Evolutionary conservation across 1,140 invertebrate species (phyloP), one percentile per base, ranked within the genome.

Genomic region (Asobara japonica): DNA sequence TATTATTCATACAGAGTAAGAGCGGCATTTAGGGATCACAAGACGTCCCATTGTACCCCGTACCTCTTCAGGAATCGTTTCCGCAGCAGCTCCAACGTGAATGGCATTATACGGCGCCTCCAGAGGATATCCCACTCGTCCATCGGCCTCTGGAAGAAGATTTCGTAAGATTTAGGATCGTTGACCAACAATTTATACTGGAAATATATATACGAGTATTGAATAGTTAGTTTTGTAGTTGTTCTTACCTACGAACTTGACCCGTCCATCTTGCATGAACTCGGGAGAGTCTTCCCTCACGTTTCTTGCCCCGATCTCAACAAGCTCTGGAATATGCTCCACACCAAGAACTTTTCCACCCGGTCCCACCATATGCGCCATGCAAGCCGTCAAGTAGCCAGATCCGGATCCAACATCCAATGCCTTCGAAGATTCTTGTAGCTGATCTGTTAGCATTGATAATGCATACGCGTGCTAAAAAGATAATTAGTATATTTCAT

Each of bases 351-450:
- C 91, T 76, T 83, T 86, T 8, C 93, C 93, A 13, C 61, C 80
- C 27, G 89, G 78, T 11, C 92, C 92, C 65, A 93, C 90, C 91
- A 94, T 91, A 3, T 89, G 79, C 3, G 90, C 91, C 91, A 94
- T 92, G 76, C 92, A 93, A 8, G 91, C 91, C 10, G 92, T 92
- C 3, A 94, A 85, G 78, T 93, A 93, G 2, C 93, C 93, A 79
- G 90, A 92, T 18, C 93, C 93, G 51, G 91, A 93, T 11, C 93
- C 93, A 70, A 94, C 90, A 84, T 94, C 93, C n/a, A 94, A 81
- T 18, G 89, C 92, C 76, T 82, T 83, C 20, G 82, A 83, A 13
- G 83, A 84, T 22, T 85, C 80, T 36, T 75, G 70, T 5, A 87
- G 69, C 61, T 87, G 86, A 64, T 87, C 80, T 0, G 82, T 78